A percentile compares a stretch with the other conserved stretches of the same genome.
Evolutionary conservation across 64 coral and sea anemone genomes (phyloP).

Genomic region (Montipora cactus): DNA sequence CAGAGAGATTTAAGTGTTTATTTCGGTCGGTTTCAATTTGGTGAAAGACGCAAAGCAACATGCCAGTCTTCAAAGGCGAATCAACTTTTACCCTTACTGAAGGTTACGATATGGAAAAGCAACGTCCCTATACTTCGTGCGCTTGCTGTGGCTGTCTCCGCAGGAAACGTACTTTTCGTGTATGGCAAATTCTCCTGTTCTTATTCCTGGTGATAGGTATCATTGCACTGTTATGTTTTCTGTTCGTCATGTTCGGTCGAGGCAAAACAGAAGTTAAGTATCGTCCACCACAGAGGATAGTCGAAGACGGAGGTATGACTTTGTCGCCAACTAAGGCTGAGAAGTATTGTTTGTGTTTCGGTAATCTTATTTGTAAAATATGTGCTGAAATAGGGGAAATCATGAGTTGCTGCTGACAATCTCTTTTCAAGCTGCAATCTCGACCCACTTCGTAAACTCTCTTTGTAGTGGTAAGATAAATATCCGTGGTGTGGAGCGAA

Average conservation of each 20-base stretch:
- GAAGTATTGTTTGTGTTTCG: too few species aligned
- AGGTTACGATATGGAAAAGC: constrained; percentile 7
- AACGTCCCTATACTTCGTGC: not conserved
- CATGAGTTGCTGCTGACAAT: too few species aligned
- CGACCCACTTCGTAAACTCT: too few species aligned
- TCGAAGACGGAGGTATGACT: too few species aligned
- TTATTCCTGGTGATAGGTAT: not conserved
- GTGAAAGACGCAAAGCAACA: too few species aligned
- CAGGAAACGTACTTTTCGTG: not conserved
- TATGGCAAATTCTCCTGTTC: constrained; percentile 28
- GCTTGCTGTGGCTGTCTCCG: not conserved
- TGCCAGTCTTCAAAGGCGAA: not conserved
- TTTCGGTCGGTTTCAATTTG: not conserved
- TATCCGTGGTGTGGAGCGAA: too few species aligned
- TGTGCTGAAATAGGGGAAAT: too few species aligned
- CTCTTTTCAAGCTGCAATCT: too few species aligned
- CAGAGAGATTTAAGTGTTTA: not conserved
- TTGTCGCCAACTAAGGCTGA: too few species aligned
- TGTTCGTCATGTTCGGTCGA: constrained; percentile 12
- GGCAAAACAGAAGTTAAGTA: not conserved
- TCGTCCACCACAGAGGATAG: too few species aligned
- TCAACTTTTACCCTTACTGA: constrained; percentile 3
- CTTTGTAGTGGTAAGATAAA: too few species aligned
- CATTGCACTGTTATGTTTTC: not conserved
- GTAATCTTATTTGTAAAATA: too few species aligned